Base-by-base conservation (phyloP, 2,797 vertebrate genomes). In the Pampus argenteus region DNA sequence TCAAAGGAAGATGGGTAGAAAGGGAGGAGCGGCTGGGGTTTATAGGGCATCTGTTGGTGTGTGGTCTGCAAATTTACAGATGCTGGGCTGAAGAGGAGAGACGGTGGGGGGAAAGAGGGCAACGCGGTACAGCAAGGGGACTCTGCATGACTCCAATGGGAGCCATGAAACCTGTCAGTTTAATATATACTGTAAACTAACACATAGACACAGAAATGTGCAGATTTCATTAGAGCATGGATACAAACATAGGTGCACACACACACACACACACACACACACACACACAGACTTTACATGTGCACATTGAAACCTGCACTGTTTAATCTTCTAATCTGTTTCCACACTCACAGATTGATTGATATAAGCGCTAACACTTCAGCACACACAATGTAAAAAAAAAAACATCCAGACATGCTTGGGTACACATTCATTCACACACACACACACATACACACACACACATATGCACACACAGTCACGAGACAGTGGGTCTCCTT, bases 41-140 rank as follows among this genome's bases (percentile, higher is more conserved):
- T 92, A 89, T 89, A 82, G 88, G 86, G 86, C 87, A 86, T 94
- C 79, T 86, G 88, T 79, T 86, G 65, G 74, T 61, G 54, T 74
- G 85, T 29, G 45, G 76, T 84, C 78, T 60, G 63, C 54, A 86
- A 91, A 93, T 94, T 93, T 93, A 93, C 86, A 86, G 89, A 87
- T 70, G 74, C 60, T 49, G 34, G 48, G 70, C 36, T 34, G 72
- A 72, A 80, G 68, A 82, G 73, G 66, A 74, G 73, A 74, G 17
- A 47, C 57, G 55, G 44, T 45, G 25, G 50, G 23, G 56, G 45
- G 29, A 66, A 60, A 66, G 52, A 50, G 69, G 66, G 66, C 66
- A 55, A 49, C 9, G 23, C 81, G 67, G 54, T 70, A 55, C 57
- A 69, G 82, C 74, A 70, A 70, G 61, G 64, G 74, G 58, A 84